Evolutionary conservation across 1,140 invertebrate genomes (phyloP), one percentile per base, ranked within the genome.

Genomic region (Ericerus pela): DNA sequence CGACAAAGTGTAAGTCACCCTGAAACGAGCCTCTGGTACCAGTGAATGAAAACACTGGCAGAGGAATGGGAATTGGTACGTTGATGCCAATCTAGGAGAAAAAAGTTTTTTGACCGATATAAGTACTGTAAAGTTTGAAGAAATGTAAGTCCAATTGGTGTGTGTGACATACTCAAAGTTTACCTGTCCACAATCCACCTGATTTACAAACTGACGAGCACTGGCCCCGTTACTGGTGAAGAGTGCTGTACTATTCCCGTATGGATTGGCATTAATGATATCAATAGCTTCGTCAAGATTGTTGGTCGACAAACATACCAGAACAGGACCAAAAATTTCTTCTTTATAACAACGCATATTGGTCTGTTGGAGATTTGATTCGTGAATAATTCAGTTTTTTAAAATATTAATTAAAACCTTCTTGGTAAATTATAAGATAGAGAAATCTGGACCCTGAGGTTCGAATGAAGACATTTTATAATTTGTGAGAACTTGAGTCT

Each of bases 41-140:
- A 55, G 93, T 96, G 70, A 99, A 99, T 22, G 93, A 97, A 72
- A 99, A 99, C 94, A 99, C 98, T 0, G 96, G 94, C n/a, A 99
- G 69, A 12, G 96, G 96, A 2, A 98, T 89, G 2, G 96, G 96
- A 63, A 99, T 99, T 1, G 96, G 96, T 14, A 99, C 96, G 71
- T 99, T 99, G 0, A 99, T 75, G 16, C 94, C 94, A 54, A 98
- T 78, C 78, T 82, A 55, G 30, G 59, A 54, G 18, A 3, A 53
- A 36, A 51, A n/a, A n/a, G n/a, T n/a, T n/a, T n/a, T n/a, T n/a
- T n/a, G n/a, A n/a, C n/a, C n/a, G n/a, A n/a, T n/a, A n/a, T n/a
- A n/a, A n/a, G n/a, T n/a, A n/a, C n/a, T n/a, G n/a, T n/a, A n/a
- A n/a, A n/a, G n/a, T n/a, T n/a, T n/a, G n/a, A n/a, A n/a, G n/a